These are phyloP conservation scores for Hassar affinis DNA, from an alignment of 2,113 vertebrate genomes.

Conservation along the genomic window DNA sequence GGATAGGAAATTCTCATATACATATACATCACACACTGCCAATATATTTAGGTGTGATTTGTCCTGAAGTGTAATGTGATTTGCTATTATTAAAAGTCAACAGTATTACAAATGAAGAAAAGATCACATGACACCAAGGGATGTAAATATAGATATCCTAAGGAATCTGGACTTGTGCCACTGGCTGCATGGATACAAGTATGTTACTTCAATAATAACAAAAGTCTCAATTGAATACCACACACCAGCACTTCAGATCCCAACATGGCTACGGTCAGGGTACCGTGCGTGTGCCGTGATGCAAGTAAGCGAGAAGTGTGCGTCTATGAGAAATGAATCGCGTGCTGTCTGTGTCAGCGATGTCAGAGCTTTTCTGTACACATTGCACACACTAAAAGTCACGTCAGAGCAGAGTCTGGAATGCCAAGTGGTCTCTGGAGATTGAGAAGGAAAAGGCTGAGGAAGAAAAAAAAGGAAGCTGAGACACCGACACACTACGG, in stretches of 20 bases:
- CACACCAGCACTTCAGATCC: neutral
- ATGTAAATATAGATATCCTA: slow-evolving; percentile 7
- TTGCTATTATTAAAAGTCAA: neutral
- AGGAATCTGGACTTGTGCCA: neutral
- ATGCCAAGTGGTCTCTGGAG: slow-evolving; percentile 20
- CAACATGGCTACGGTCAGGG: neutral
- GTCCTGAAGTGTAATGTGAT: neutral
- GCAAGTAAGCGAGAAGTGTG: neutral
- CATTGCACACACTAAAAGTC: slow-evolving; percentile 11
- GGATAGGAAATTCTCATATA: neutral
- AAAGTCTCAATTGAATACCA: neutral
- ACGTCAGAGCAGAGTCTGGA: slow-evolving; percentile 8
- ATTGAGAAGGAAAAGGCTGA: neutral
- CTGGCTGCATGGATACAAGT: neutral
- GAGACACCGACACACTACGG: neutral
- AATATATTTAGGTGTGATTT: neutral
- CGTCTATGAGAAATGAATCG: neutral
- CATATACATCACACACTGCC: neutral
- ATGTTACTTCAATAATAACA: neutral
- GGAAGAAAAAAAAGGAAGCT: neutral
- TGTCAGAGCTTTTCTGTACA: neutral
- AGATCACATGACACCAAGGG: neutral
- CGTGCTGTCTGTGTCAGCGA: slow-evolving; percentile 13
- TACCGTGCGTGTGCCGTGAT: neutral
- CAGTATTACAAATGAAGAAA: neutral